Conservation (phyloP, 2,797 vertebrate species). For the Sebastes diaconus region DNA sequence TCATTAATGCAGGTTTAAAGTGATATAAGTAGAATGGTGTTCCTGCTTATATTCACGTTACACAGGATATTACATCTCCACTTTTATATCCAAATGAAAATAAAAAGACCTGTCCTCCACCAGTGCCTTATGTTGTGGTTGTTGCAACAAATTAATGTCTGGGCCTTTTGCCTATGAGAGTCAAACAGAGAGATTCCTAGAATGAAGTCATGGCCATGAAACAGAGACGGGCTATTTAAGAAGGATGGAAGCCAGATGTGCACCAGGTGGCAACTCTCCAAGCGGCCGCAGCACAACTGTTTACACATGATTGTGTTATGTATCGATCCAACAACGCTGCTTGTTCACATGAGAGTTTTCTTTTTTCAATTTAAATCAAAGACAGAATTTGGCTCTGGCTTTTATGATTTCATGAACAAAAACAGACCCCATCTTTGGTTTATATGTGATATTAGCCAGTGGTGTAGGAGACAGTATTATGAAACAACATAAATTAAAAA, state of each 20-base stretch:
- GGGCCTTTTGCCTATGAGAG: conserved; percentile 4
- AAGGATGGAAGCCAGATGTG: conserved; percentile 75
- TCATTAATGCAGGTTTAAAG: background rate
- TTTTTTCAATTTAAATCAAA: background rate
- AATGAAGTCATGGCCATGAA: conserved; percentile 63
- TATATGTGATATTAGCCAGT: background rate
- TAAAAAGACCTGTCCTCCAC: background rate
- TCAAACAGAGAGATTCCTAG: conserved; percentile 42
- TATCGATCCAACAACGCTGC: conserved; percentile 35
- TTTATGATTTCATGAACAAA: conserved; percentile 7
- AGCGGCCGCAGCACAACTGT: conserved; percentile 45
- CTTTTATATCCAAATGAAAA: conserved; percentile 24
- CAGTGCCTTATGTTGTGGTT: conserved; percentile 22
- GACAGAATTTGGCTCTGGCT: background rate
- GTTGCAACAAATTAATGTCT: conserved; percentile 30
- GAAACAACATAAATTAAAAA: background rate
- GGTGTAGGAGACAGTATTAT: background rate
- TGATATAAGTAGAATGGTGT: background rate
- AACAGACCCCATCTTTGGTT: background rate
- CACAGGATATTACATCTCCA: background rate
- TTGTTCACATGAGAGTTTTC: conserved; percentile 1
- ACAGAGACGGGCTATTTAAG: conserved; percentile 56
- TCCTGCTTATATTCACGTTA: background rate
- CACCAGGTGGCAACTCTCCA: conserved; percentile 66
- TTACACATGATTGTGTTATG: conserved; percentile 50